Percentiles rank a stretch among this genome's conserved stretches.
Evolutionary conservation across 2,113 vertebrate genomes (phyloP).

Genomic region (Rhizomys pruinosus): DNA sequence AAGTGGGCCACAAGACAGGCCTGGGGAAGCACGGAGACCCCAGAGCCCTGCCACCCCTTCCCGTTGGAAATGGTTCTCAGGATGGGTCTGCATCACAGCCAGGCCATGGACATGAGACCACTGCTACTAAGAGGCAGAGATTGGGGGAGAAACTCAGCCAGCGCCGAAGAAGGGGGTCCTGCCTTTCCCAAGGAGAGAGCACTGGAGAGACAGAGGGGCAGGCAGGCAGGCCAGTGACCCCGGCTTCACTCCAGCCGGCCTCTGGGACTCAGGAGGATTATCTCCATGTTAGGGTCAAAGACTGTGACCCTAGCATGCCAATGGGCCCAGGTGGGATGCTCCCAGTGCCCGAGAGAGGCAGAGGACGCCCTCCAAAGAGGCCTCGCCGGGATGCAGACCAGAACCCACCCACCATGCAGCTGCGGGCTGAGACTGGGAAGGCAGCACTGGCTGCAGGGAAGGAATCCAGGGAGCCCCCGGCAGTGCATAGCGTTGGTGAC

Average conservation of each 20-base stretch:
- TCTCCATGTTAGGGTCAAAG: rapidly evolving
- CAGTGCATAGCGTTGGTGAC: not conserved
- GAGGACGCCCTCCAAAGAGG: not conserved
- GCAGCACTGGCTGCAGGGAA: not conserved
- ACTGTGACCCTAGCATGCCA: rapidly evolving
- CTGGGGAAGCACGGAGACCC: not conserved
- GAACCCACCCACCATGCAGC: rapidly evolving
- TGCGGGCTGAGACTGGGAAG: rapidly evolving
- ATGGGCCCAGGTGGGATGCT: rapidly evolving
- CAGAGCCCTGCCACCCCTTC: rapidly evolving
- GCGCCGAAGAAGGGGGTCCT: rapidly evolving
- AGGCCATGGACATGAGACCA: rapidly evolving
- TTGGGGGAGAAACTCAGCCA: rapidly evolving
- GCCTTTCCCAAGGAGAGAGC: rapidly evolving
- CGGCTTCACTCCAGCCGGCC: rapidly evolving
- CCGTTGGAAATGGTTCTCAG: rapidly evolving
- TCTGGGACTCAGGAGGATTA: rapidly evolving
- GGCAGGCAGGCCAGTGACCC: rapidly evolving
- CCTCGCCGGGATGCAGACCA: not conserved
- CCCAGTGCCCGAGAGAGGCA: rapidly evolving
- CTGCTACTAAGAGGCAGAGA: not conserved
- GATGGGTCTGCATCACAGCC: not conserved
- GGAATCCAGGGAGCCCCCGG: not conserved
- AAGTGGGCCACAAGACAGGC: not conserved
- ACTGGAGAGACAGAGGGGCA: not conserved